phyloP scores from a whole-genome alignment of 1,140 invertebrate species.

The Trichomalopsis sarcophagae region DNA sequence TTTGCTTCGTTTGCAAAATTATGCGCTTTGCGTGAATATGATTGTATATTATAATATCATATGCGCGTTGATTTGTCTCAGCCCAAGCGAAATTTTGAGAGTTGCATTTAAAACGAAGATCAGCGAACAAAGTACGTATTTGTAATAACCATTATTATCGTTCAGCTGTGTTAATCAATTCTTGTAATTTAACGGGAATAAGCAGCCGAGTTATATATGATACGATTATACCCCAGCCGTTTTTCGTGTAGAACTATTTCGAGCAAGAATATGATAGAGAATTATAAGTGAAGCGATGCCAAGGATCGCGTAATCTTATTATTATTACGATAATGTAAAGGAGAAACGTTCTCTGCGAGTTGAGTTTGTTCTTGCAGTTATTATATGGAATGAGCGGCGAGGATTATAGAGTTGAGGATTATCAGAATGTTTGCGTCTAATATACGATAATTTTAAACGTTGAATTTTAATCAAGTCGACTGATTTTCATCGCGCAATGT shows the following conservation, averaged over 20 bases:
- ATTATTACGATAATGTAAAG: not conserved
- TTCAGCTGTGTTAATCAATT: not conserved
- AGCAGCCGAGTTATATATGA: not conserved
- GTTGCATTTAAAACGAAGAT: not conserved
- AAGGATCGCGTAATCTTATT: not conserved
- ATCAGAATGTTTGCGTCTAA: constrained; percentile 35
- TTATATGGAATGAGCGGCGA: not conserved
- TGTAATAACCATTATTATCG: not conserved
- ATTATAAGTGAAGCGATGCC: constrained; percentile 47
- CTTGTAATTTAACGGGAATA: not conserved
- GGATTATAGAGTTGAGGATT: not conserved
- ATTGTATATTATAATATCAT: not conserved
- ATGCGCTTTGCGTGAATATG: not conserved
- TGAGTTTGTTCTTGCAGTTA: constrained; percentile 7
- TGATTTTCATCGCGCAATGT: constrained; percentile 54
- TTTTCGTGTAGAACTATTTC: not conserved
- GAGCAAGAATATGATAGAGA: not conserved
- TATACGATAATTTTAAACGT: constrained; percentile 42
- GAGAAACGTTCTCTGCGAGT: constrained; percentile 30
- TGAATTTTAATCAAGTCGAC: constrained; percentile 34
- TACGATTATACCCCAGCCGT: not conserved
- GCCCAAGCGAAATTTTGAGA: not conserved
- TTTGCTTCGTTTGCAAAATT: not conserved
- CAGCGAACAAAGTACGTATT: not conserved
- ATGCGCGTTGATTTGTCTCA: not conserved